phyloP scores from a whole-genome alignment of 92 coral and sea anemone genomes.

The Phymanthus crucifer region DNA sequence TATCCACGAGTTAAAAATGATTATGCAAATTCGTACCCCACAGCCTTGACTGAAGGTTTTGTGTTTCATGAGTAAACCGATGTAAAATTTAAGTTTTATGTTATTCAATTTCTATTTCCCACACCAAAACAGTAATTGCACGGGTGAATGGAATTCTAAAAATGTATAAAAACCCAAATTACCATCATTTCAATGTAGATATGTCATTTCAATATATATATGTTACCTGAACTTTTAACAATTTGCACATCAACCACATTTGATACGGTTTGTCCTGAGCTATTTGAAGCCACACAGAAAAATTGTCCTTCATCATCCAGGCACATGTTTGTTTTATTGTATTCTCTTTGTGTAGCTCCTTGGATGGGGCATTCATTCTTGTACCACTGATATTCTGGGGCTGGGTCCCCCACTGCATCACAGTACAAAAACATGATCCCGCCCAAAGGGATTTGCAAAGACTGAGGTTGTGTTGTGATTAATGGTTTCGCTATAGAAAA shows the following conservation, averaged over 20 bases:
- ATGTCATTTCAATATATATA: neutral
- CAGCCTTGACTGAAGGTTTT: too few species aligned
- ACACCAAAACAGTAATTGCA: too few species aligned
- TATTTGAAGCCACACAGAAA: constrained; percentile 68
- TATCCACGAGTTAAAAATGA: too few species aligned
- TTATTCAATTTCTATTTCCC: too few species aligned
- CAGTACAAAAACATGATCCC: constrained; percentile 66
- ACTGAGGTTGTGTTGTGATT: constrained; percentile 61
- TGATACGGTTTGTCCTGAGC: constrained; percentile 55
- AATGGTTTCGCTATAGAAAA: constrained; percentile 40
- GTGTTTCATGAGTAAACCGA: too few species aligned
- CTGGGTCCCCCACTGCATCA: constrained; percentile 91
- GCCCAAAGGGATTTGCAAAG: constrained; percentile 39
- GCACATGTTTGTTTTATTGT: constrained; percentile 50
- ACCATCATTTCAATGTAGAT: neutral
- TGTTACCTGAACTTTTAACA: constrained; percentile 3
- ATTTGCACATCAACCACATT: constrained; percentile 8
- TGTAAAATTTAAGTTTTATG: too few species aligned
- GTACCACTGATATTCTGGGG: constrained; percentile 83
- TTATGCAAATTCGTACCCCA: too few species aligned
- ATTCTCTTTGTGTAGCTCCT: constrained; percentile 63
- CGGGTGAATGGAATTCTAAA: too few species aligned
- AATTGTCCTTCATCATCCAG: constrained; percentile 75
- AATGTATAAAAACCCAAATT: too few species aligned
- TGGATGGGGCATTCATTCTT: constrained; percentile 63